These are phyloP conservation scores for Ooceraea biroi DNA, from an alignment of 1,140 invertebrate genomes.

Conservation along the genomic window DNA sequence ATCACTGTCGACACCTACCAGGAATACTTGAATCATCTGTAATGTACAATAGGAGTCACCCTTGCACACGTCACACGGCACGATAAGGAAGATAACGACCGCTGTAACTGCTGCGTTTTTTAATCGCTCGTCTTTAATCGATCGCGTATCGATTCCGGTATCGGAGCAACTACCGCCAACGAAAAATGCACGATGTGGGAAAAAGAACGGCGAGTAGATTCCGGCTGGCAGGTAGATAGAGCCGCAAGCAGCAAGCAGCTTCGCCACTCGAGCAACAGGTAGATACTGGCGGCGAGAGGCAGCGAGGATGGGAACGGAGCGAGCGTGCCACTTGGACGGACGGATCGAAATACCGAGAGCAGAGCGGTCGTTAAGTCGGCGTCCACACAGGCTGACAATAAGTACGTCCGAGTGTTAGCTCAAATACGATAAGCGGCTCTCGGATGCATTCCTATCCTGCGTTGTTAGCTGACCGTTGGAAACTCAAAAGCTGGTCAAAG, in stretches of 20 bases:
- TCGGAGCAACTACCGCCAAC: not conserved
- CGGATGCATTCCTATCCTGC: not conserved
- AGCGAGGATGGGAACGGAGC: constrained; percentile 73
- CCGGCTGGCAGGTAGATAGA: constrained; percentile 46
- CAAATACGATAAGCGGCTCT: no score
- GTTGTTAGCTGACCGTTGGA: not conserved
- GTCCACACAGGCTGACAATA: constrained; percentile 48
- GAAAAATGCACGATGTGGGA: not conserved
- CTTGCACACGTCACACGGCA: not conserved
- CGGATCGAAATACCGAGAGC: constrained; percentile 75
- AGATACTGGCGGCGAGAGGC: constrained; percentile 76
- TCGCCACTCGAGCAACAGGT: constrained; percentile 81
- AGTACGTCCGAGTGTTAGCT: not conserved
- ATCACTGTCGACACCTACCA: not conserved
- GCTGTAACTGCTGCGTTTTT: not conserved
- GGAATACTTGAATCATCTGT: not conserved
- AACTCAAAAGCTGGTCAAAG: no score
- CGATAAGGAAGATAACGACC: constrained; percentile 32
- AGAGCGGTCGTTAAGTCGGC: constrained; percentile 34
- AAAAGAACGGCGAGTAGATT: not conserved
- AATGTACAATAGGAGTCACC: not conserved
- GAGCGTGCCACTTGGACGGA: constrained; percentile 73
- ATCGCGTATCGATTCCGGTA: not conserved
- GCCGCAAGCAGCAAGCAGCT: constrained; percentile 53
- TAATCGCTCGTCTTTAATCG: not conserved